Evolutionary conservation across 2,113 vertebrate genomes (phyloP), one percentile per base, ranked within the genome.

Genomic region (Cynocephalus volans): DNA sequence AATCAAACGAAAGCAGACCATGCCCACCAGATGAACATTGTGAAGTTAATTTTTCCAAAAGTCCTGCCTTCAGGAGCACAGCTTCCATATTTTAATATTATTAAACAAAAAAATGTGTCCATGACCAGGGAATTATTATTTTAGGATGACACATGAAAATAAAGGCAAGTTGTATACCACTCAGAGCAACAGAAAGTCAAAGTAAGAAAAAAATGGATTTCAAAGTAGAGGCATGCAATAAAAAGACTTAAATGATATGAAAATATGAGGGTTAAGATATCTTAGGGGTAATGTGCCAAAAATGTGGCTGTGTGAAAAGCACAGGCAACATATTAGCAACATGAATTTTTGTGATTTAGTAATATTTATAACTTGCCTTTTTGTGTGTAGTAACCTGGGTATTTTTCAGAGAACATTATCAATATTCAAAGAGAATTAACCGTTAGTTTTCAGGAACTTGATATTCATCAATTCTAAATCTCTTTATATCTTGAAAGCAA

Each of bases 361-460:
- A 69, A 33, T 31, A 50, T 58, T 50, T 76, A n/a, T 54, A 52
- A 56, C 60, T 94, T 94, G 62, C 19, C 23, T 80, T 84, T 36
- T 36, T 65, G 19, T 79, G 31, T 67, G 8, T 50, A 54, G 56
- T 14, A 79, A 95, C 6, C 36, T 83, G 23, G 21, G 5, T 65
- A 15, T n/a, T 96, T 90, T 84, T 72, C 31, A 85, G 90, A 85
- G 41, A 75, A 64, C 8, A 73, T n/a, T 54, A 48, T 70, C 48
- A 58, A 6, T 70, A 72, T 73, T 73, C 79, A 93, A 33, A 84
- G 45, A 80, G 76, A 92, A 72, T 54, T 77, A 56, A 26, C 36
- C 95, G 33, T 18, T 94, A 54, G 31, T 92, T 95, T 79, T 72
- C 58, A 75, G 8, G 14, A 77, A 69, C 21, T 76, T 93, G 28